Percentiles rank a stretch among this genome's conserved stretches.
phyloP scores from a whole-genome alignment of 2,888 invertebrate species.

The Encarsia formosa region DNA sequence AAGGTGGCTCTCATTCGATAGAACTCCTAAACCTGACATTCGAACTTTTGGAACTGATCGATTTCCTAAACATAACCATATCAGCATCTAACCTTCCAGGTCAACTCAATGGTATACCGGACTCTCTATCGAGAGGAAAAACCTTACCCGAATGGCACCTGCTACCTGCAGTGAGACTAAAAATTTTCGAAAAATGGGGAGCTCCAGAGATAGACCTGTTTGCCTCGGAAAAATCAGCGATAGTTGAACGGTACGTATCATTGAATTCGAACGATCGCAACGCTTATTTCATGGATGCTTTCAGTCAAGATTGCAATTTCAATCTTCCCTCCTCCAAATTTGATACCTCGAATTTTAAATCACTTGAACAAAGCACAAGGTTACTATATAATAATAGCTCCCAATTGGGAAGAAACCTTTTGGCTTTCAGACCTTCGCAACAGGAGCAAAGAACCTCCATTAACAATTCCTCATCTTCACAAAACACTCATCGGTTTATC shows the following conservation, averaged over 20 bases:
- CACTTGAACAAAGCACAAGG: constrained; percentile 9
- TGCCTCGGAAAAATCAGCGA: constrained; percentile 19
- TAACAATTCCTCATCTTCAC: not conserved
- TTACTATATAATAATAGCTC: constrained; percentile 16
- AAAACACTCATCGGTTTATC: not conserved
- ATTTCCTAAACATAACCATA: constrained; percentile 25
- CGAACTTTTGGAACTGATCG: constrained; percentile 9
- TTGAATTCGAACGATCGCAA: too few relatives aligned
- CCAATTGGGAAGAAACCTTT: constrained; percentile 9
- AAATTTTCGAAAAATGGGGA: constrained; percentile 28
- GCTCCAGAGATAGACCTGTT: constrained; percentile 27
- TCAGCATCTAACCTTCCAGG: constrained; percentile 33
- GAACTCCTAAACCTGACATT: constrained; percentile 12
- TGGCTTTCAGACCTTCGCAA: constrained; percentile 6
- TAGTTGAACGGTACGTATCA: constrained; percentile 23
- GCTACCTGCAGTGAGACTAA: constrained; percentile 11
- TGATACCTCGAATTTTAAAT: constrained; percentile 7
- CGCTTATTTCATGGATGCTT: constrained; percentile 26
- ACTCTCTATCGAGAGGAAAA: constrained; percentile 30
- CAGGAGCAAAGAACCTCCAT: constrained; percentile 6
- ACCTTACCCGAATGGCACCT: constrained; percentile 26
- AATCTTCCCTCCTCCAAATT: constrained; percentile 18
- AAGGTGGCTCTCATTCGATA: constrained; percentile 23
- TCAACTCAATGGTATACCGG: constrained; percentile 36
- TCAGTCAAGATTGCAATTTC: too few relatives aligned